Evolutionary conservation across 2,797 vertebrate genomes (phyloP), one percentile per base, ranked within the genome.

Genomic region (Parambassis ranga): DNA sequence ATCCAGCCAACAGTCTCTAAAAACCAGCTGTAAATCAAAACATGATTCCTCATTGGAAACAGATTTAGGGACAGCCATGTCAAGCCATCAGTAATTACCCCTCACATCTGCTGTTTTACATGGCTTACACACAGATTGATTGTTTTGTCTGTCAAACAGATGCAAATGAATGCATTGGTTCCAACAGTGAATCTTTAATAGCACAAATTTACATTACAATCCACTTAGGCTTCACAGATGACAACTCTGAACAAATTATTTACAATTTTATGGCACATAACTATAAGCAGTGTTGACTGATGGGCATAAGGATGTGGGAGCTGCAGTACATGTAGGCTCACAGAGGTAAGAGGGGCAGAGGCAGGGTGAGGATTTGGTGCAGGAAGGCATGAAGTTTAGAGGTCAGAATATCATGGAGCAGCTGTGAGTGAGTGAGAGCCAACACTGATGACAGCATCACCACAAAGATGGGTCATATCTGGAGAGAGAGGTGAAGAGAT

Each of bases 381-480:
- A 15, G 42, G 61, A 49, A 5, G 52, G 35, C 14, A 14, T 31
- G 50, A 52, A 32, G 53, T 60, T 24, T 27, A 49, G 67, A 82
- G 73, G 72, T 76, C 56, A 58, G 68, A 62, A 57, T 59, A 67
- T 76, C 69, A 53, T 27, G 8, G 44, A 48, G 65, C 35, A 52
- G 79, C 49, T 59, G 64, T 52, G 59, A 59, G 64, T 52, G 59
- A 69, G 38, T 51, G 51, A 83, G 80, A 75, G 68, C 90, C 32
- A 33, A 38, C 15, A 28, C 26, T 20, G 65, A 42, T 52, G 73
- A 63, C 79, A 89, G 94, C 83, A 92, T 99, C 94, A 99, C 96
- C 96, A 99, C 93, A 96, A 77, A 6, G 94, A 94, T 60, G 95
- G 94, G 43, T 98, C 95, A 67, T 94, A 95, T 94, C 97, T 99